phyloP scores from a whole-genome alignment of 1,140 invertebrate species.

The Monomorium pharaonis region DNA sequence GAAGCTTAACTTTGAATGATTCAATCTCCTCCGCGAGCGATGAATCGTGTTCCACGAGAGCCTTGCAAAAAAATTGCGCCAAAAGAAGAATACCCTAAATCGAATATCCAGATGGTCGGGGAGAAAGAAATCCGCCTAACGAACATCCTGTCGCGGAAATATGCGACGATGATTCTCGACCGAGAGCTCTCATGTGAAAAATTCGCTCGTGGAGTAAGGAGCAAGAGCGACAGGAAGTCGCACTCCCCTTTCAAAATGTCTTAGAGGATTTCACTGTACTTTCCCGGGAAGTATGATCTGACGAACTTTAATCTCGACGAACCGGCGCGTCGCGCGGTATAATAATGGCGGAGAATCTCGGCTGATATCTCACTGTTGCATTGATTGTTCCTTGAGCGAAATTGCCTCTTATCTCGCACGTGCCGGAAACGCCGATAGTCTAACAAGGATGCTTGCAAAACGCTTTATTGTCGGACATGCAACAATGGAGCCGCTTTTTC shows the following conservation, averaged over 20 bases:
- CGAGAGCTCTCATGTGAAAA: constrained; percentile 57
- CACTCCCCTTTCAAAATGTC: constrained; percentile 31
- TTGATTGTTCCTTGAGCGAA: constrained; percentile 31
- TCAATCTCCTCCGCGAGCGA: constrained; percentile 12
- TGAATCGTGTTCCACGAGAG: constrained; percentile 55
- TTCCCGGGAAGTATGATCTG: constrained; percentile 5
- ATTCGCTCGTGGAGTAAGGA: constrained; percentile 43
- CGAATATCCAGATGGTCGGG: constrained; percentile 60
- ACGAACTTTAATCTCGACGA: constrained; percentile 12
- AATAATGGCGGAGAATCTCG: constrained; percentile 12
- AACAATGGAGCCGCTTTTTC: constrained; percentile 33
- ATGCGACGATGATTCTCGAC: constrained; percentile 61
- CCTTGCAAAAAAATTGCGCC: constrained; percentile 37
- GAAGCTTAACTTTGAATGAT: background rate
- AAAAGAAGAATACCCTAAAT: constrained; percentile 65
- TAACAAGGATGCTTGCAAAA: constrained; percentile 24
- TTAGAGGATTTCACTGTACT: constrained; percentile 31
- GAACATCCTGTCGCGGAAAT: constrained; percentile 70
- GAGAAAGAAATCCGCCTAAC: constrained; percentile 70
- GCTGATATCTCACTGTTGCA: background rate
- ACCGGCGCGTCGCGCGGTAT: background rate
- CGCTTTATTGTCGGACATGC: constrained; percentile 14
- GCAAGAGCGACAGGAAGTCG: constrained; percentile 33
- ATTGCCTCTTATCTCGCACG: constrained; percentile 8
- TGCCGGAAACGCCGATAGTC: constrained; percentile 17